These are phyloP conservation scores for Epicampocera succincta DNA, from an alignment of 2,888 invertebrate genomes.

Conservation along the genomic window DNA sequence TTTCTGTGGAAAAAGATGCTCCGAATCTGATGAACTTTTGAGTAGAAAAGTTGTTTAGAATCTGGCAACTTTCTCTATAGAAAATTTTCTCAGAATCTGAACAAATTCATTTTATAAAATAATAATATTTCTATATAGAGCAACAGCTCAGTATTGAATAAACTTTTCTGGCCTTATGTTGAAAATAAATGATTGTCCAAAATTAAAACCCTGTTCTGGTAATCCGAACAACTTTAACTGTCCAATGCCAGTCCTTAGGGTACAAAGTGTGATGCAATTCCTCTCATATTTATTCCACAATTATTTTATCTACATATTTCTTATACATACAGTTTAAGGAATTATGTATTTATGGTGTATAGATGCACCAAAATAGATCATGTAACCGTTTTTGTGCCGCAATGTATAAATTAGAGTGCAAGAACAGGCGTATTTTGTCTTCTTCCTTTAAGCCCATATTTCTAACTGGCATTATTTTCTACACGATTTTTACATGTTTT, in stretches of 20 bases:
- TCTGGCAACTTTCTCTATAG: too few relatives aligned
- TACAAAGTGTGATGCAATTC: background rate
- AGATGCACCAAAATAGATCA: slow-evolving; percentile 52
- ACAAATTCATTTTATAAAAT: too few relatives aligned
- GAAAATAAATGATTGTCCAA: too few relatives aligned
- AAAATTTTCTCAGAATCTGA: too few relatives aligned
- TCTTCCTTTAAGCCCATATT: background rate
- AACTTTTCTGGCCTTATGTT: too few relatives aligned
- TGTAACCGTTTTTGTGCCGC: slow-evolving; percentile 40
- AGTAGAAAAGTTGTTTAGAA: too few relatives aligned
- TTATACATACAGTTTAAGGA: slow-evolving; percentile 58
- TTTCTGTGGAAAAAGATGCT: too few relatives aligned
- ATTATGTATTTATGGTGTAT: slow-evolving; percentile 54
- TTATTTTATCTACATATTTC: slow-evolving; percentile 47
- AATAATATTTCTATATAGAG: too few relatives aligned
- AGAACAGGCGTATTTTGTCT: slow-evolving; percentile 31
- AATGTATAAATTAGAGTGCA: slow-evolving; percentile 46
- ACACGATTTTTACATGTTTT: slow-evolving; percentile 52
- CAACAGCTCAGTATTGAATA: too few relatives aligned
- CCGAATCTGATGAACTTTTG: too few relatives aligned
- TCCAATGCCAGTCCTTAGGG: background rate
- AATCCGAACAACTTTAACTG: background rate
- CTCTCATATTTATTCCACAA: slow-evolving; percentile 7
- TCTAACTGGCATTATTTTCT: slow-evolving; percentile 60
- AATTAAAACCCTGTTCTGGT: too few relatives aligned